phyloP scores from a whole-genome alignment of 2,888 invertebrate species.

The Malacosoma neustria region DNA sequence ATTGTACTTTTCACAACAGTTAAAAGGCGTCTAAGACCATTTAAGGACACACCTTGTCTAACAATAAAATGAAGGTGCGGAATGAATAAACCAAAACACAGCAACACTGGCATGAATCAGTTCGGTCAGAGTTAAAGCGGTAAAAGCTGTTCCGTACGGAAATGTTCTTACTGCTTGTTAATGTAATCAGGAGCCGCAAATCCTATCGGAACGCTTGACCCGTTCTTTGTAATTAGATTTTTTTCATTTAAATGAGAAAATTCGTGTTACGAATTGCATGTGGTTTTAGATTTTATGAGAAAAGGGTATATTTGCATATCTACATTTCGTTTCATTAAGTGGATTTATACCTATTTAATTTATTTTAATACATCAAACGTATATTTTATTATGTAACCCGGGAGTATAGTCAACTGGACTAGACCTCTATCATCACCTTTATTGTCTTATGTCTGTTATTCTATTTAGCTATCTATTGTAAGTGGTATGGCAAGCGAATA shows the following conservation, averaged over 20 bases:
- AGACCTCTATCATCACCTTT: too few species aligned
- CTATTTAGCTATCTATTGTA: too few species aligned
- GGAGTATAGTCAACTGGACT: too few species aligned
- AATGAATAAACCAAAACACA: not conserved
- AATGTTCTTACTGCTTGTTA: slow-evolving; percentile 55
- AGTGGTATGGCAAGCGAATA: too few species aligned
- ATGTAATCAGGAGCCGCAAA: slow-evolving; percentile 57
- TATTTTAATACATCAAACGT: not conserved
- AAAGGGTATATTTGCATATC: not conserved
- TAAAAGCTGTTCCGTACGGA: slow-evolving; percentile 44
- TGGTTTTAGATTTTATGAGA: not conserved
- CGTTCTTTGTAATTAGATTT: slow-evolving; percentile 13
- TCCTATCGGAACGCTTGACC: slow-evolving; percentile 29
- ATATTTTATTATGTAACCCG: too few species aligned
- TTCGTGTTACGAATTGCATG: not conserved
- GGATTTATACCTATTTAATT: not conserved
- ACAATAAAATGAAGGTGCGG: not conserved
- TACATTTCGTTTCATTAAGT: not conserved
- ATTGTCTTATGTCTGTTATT: too few species aligned
- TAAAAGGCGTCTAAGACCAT: too few species aligned
- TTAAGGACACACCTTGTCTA: too few species aligned
- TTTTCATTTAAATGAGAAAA: slow-evolving; percentile 1
- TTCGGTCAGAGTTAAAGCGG: slow-evolving; percentile 39
- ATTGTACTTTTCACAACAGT: too few species aligned
- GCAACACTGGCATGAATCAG: slow-evolving; percentile 21